Evolutionary conservation across 37 sponge, comb jelly and placozoan species (phyloP), one percentile per base, ranked within the genome.

Genomic region (Aphrocallistes beatrix): DNA sequence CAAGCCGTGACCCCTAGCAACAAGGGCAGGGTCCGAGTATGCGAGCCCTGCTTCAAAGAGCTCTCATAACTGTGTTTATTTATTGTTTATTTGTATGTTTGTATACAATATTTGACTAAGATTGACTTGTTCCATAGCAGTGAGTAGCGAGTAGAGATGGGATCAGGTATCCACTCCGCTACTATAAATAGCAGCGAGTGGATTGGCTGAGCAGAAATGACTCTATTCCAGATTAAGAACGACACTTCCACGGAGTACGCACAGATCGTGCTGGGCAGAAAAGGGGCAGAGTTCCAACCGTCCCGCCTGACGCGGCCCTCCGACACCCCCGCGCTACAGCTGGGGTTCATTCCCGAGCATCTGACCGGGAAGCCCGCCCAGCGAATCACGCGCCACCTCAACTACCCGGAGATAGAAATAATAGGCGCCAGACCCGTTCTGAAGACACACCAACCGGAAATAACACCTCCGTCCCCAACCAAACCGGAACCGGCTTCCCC

Each of bases 1-100:
- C 88, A 87, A 85, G 60, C 82, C n/a, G 83, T 85, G 34, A 39
- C 88, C 0, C 85, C 92, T 10, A 81, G 85, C 38, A 88, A 85
- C 87, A 91, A 87, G 92, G 34, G 32, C 17, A 60, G 21, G 75
- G 75, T 60, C 3, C 25, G 75, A 1, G 75, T 60, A 13, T 60
- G 75, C 34, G 49, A 47, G 49, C 13, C 13, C 49, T 47, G 49
- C 17, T 47, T 21, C 49, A 47, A 47, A 17, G 49, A 47, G 49
- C 13, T 47, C 13, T 47, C 13, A 47, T 47, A 21, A 47, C 13
- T 21, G 17, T 47, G 49, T 47, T n/a, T n/a, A n/a, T n/a, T n/a
- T n/a, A n/a, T n/a, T n/a, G n/a, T n/a, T n/a, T n/a, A n/a, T n/a
- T n/a, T n/a, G n/a, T n/a, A n/a, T n/a, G n/a, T n/a, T n/a, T n/a